Percentiles rank a stretch among this genome's conserved stretches.
Conservation (phyloP, 2,888 invertebrate genomes). For the Mycalesis mineus region DNA sequence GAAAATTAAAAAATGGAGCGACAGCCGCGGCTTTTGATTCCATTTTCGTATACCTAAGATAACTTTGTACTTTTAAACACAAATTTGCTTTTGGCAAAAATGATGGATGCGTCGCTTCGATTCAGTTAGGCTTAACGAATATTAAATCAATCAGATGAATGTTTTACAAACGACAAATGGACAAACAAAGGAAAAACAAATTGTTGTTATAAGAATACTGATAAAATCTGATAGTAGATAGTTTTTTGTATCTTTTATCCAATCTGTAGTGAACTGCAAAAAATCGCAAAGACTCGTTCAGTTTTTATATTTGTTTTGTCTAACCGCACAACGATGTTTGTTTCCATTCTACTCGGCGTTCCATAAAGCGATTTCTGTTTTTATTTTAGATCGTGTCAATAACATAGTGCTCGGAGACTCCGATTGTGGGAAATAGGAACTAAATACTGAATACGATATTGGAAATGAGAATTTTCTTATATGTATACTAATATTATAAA, state of each 20-base stretch:
- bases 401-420: constrained; percentile 3
- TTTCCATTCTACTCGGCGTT: constrained; percentile 7
- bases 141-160: too few species aligned
- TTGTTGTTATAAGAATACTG: too few species aligned
- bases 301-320: constrained; percentile 4
- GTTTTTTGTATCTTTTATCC: background rate
- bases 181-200: too few species aligned
- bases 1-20: too few species aligned
- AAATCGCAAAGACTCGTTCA: background rate
- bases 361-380: constrained; percentile 6
- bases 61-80: too few species aligned
- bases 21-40: too few species aligned
- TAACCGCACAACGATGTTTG: constrained; percentile 10
- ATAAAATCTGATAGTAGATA: too few species aligned
- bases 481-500: background rate
- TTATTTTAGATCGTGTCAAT: constrained; percentile 12
- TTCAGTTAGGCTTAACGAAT: too few species aligned
- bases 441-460: background rate
- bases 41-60: too few species aligned
- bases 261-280: background rate
- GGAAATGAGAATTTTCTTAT: background rate
- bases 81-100: too few species aligned
- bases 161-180: too few species aligned
- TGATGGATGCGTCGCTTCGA: too few species aligned
- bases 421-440: constrained; percentile 1